phyloP scores from a whole-genome alignment of 1,140 invertebrate genomes.

The Eueides isabella region DNA sequence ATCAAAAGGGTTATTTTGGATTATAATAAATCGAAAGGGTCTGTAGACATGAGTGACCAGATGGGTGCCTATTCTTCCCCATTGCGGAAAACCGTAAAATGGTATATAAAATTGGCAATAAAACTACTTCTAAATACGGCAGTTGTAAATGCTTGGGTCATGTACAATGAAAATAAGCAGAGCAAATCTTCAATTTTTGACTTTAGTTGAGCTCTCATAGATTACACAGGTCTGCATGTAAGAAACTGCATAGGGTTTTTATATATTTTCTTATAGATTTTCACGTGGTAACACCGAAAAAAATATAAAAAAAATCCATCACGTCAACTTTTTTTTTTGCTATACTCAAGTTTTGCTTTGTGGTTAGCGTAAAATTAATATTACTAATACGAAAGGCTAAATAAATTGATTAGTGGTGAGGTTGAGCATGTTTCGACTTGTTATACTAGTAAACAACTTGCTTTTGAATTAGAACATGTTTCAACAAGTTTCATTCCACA shows the following conservation, averaged over 20 bases:
- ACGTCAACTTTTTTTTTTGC: no score
- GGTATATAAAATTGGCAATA: conserved; percentile 69
- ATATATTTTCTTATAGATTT: conserved; percentile 10
- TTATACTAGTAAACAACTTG: no score
- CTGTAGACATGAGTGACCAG: conserved; percentile 70
- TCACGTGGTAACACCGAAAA: not conserved
- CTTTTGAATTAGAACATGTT: not conserved
- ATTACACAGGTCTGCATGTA: conserved; percentile 15
- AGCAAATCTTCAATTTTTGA: conserved; percentile 23
- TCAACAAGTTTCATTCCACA: not conserved
- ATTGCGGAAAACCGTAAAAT: conserved; percentile 64
- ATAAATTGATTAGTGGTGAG: not conserved
- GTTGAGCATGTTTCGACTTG: not conserved
- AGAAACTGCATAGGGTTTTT: conserved; percentile 11
- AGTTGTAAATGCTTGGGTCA: conserved; percentile 52
- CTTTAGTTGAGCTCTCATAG: conserved; percentile 17
- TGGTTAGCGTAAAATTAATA: no score
- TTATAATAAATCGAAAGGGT: conserved; percentile 70
- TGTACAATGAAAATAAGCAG: conserved; percentile 35
- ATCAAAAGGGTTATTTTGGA: conserved; percentile 61
- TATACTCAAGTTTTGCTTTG: no score
- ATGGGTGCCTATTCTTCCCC: conserved; percentile 65
- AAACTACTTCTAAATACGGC: conserved; percentile 65
- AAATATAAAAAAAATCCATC: no score
- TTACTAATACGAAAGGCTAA: no score